phyloP scores from a whole-genome alignment of 2,888 invertebrate species.

The Aporophyla nigra region DNA sequence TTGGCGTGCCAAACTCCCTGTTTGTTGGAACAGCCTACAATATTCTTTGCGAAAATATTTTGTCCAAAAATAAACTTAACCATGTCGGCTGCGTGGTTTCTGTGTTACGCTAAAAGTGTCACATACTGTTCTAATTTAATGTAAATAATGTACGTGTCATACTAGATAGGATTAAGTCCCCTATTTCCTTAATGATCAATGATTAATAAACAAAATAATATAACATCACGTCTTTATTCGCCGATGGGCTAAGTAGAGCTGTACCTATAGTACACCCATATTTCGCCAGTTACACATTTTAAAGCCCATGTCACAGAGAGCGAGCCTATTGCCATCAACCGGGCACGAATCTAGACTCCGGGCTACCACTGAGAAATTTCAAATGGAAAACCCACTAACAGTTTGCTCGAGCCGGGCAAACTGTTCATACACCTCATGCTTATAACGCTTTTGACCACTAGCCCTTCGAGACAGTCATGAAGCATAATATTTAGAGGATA shows the following conservation, averaged over 20 bases:
- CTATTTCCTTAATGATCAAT: background rate
- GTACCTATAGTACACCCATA: background rate
- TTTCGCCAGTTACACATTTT: background rate
- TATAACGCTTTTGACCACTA: background rate
- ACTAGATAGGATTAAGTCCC: background rate
- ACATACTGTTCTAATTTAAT: slow-evolving; percentile 3
- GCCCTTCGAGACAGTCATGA: background rate
- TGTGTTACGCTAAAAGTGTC: slow-evolving; percentile 18
- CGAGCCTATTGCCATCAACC: background rate
- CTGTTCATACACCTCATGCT: background rate
- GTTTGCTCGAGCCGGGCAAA: background rate
- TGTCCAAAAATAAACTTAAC: slow-evolving; percentile 28
- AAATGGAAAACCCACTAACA: background rate
- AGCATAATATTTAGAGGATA: background rate
- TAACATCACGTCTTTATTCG: background rate
- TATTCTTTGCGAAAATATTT: slow-evolving; percentile 45
- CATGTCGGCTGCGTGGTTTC: slow-evolving; percentile 31
- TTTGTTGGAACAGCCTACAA: slow-evolving; percentile 35
- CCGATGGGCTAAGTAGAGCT: too few species aligned
- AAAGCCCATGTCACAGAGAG: background rate
- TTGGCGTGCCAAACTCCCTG: slow-evolving; percentile 22
- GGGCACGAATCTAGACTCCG: background rate
- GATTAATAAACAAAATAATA: background rate
- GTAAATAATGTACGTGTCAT: background rate
- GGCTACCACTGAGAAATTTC: background rate